A percentile compares a stretch with the other conserved stretches of the same genome.
phyloP scores from a whole-genome alignment of 2,113 vertebrate species.

The Salvelinus fontinalis region DNA sequence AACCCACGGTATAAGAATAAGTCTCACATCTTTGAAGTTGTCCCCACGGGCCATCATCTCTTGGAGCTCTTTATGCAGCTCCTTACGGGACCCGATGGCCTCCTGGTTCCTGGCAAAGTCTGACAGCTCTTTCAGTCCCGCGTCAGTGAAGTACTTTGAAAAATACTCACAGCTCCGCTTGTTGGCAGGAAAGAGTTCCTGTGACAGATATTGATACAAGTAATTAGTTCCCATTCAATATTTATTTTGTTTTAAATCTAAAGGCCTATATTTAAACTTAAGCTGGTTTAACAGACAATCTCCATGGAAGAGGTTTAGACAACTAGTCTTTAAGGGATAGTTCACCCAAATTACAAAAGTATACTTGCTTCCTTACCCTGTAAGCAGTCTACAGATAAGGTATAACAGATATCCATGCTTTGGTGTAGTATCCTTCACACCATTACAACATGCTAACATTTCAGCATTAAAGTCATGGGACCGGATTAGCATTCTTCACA shows the following conservation, averaged over 20 bases:
- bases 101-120: conserved; percentile 98
- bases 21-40: conserved; percentile 88
- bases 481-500: too few species aligned
- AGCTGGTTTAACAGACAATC: not conserved
- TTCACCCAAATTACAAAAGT: too few species aligned
- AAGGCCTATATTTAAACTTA: too few species aligned
- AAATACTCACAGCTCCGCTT: conserved; percentile 98
- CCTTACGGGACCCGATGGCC: conserved; percentile 93
- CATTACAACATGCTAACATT: too few species aligned
- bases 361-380: too few species aligned
- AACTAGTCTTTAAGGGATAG: too few species aligned
- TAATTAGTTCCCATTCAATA: not conserved
- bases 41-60: conserved; percentile 93
- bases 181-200: conserved; percentile 99
- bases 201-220: not conserved
- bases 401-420: too few species aligned
- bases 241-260: too few species aligned
- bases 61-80: conserved; percentile 96
- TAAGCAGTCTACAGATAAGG: too few species aligned
- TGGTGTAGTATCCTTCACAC: too few species aligned
- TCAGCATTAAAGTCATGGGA: too few species aligned
- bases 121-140: conserved; percentile 93
- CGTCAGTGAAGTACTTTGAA: conserved; percentile 98
- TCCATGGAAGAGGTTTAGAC: not conserved
- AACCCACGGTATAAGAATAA: too few species aligned